Base-by-base conservation (phyloP, 1,140 invertebrate genomes). In the Plodia interpunctella region DNA sequence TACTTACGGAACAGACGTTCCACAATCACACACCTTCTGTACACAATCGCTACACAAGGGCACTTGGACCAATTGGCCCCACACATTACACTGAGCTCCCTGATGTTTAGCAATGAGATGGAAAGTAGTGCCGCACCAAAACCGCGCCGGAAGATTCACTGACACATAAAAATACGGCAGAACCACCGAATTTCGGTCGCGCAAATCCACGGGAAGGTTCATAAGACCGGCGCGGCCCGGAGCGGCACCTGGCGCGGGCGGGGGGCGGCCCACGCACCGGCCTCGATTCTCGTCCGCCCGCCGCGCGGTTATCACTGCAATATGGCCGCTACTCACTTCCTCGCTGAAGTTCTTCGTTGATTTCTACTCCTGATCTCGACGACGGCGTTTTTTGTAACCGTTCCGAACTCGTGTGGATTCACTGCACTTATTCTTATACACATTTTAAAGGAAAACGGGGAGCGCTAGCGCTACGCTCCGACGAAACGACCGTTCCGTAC, bases 401-500 rank as follows among this genome's bases (percentile, higher is more conserved):
- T 86, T 87, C 86, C 84, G 84, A 88, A 88, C 84, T 87, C 84
- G 84, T 88, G 82, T 85, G 89, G 84, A 88, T 90, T 88, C 91
- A 91, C 90, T 89, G 84, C 82, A 87, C 84, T 87, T 85, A 87
- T 87, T 87, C 87, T 89, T 87, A 89, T 89, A 87, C 87, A 89
- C 87, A 89, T 89, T 89, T 89, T 89, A 89, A 84, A 83, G 77
- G 82, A 83, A 87, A 87, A 89, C 83, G 74, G 83, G 84, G 87
- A 89, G 87, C 87, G 84, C 83, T 85, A 76, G 84, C 80, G 78
- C 83, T 86, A 86, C 88, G 89, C 90, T 91, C 91, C 87, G 88
- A 88, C 89, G 91, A 88, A 90, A 90, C 90, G 88, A 91, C 85
- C 88, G 91, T 91, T 92, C 91, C 92, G 91, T 92, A 90, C 90